Percentiles rank a stretch among this genome's conserved stretches.
Evolutionary conservation across 2,113 vertebrate species (phyloP).

Genomic region (Hippocampus mohnikei): DNA sequence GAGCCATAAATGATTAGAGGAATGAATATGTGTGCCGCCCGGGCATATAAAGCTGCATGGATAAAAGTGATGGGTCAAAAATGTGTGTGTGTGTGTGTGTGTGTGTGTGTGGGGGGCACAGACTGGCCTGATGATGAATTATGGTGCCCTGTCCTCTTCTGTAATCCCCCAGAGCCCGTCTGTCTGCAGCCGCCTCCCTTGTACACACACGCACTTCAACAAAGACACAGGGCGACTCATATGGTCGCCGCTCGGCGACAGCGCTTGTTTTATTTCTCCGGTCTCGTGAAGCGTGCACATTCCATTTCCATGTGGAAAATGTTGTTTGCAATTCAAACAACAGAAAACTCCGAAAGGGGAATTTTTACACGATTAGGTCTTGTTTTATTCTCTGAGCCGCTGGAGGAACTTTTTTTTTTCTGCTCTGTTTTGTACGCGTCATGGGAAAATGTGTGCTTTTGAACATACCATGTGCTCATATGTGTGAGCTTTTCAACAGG

Average conservation of each 20-base stretch:
- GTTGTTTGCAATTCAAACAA: background rate
- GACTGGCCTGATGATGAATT: conserved; percentile 59
- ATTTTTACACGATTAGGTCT: background rate
- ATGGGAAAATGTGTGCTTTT: conserved; percentile 14
- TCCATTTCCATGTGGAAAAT: conserved; percentile 9
- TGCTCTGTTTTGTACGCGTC: conserved; percentile 7
- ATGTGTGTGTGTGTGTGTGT: conserved; percentile 61
- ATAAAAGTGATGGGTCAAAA: conserved; percentile 32
- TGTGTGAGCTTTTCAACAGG: conserved; percentile 25
- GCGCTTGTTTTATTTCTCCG: conserved; percentile 58
- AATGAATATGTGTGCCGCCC: conserved; percentile 2
- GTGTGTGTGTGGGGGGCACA: conserved; percentile 51
- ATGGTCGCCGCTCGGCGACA: conserved; percentile 38
- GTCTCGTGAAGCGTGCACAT: conserved; percentile 23
- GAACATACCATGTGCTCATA: conserved; percentile 23
- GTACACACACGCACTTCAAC: conserved; percentile 55
- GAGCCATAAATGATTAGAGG: conserved; percentile 5
- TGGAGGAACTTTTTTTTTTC: conserved; percentile 11
- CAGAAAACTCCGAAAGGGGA: background rate
- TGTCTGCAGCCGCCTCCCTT: conserved; percentile 68
- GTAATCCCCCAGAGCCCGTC: conserved; percentile 71
- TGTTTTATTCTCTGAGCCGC: background rate
- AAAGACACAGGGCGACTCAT: conserved; percentile 54
- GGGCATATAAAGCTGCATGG: background rate
- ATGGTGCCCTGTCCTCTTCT: conserved; percentile 64